Evolutionary conservation across 2,797 vertebrate genomes (phyloP).

Genomic region (Pteropus rufus): DNA sequence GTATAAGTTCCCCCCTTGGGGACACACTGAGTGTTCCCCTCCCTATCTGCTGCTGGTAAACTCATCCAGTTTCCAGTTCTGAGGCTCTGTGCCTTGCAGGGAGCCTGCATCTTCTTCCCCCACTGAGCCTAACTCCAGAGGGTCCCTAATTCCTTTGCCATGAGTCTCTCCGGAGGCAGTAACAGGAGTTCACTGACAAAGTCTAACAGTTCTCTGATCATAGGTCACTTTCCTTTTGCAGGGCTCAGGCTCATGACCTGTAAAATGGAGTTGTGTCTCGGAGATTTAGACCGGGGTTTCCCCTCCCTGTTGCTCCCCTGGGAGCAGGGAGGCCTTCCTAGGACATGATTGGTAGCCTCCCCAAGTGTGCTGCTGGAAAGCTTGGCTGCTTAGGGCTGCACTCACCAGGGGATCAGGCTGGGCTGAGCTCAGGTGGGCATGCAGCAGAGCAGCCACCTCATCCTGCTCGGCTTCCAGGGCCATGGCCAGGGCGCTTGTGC

Average conservation of each 20-base stretch:
- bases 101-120: not conserved
- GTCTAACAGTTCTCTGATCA: not conserved
- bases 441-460: constrained; percentile 91
- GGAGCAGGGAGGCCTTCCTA: not conserved
- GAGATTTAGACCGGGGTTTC: too few species aligned
- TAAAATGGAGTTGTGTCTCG: not conserved
- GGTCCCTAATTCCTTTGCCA: not conserved
- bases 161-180: not conserved
- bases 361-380: not conserved
- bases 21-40: not conserved
- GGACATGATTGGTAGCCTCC: not conserved
- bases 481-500: constrained; percentile 93
- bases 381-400: not conserved
- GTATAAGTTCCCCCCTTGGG: not conserved
- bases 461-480: constrained; percentile 93
- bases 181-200: not conserved
- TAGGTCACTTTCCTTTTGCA: not conserved
- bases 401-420: constrained; percentile 87
- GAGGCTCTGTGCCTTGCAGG: not conserved
- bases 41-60: not conserved
- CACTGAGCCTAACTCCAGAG: not conserved
- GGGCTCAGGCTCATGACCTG: not conserved
- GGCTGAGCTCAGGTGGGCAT: constrained; percentile 87
- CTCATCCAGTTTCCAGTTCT: not conserved
- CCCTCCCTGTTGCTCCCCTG: not conserved